phyloP scores from a whole-genome alignment of 2,888 invertebrate species.

The Eupsilia transversa region DNA sequence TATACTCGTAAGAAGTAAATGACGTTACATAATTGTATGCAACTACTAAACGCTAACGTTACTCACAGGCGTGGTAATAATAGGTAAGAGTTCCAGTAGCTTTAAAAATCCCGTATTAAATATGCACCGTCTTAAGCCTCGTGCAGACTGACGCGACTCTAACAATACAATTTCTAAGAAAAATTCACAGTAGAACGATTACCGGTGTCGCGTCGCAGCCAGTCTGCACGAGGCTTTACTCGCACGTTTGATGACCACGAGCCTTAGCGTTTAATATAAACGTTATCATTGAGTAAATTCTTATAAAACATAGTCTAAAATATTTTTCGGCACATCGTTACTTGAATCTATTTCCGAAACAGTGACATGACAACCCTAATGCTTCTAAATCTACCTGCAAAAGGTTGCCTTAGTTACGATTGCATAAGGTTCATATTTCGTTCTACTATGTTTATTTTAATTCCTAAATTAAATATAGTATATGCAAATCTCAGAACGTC shows the following conservation, averaged over 20 bases:
- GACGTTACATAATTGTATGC: not conserved
- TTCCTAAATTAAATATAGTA: conserved; percentile 2
- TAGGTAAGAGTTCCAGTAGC: not conserved
- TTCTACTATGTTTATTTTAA: not conserved
- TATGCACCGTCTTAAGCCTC: not conserved
- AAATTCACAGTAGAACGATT: too few relatives aligned
- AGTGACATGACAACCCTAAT: conserved; percentile 12
- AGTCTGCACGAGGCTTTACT: too few relatives aligned
- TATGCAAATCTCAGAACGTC: conserved; percentile 10
- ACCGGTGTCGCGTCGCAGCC: too few relatives aligned
- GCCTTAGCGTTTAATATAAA: not conserved
- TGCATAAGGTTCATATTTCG: conserved; percentile 33
- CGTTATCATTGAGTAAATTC: not conserved
- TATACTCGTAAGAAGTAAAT: not conserved
- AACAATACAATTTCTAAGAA: too few relatives aligned
- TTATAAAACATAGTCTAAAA: not conserved
- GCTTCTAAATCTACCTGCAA: not conserved
- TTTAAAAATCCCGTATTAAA: not conserved
- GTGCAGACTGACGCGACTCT: too few relatives aligned
- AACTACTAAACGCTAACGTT: conserved; percentile 2
- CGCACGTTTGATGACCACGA: not conserved
- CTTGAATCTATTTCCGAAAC: conserved; percentile 12
- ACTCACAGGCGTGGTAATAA: not conserved
- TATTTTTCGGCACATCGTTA: conserved; percentile 9
- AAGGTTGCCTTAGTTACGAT: conserved; percentile 19